Conservation (phyloP, 2,888 invertebrate species). For the Eupithecia pulchellata region DNA sequence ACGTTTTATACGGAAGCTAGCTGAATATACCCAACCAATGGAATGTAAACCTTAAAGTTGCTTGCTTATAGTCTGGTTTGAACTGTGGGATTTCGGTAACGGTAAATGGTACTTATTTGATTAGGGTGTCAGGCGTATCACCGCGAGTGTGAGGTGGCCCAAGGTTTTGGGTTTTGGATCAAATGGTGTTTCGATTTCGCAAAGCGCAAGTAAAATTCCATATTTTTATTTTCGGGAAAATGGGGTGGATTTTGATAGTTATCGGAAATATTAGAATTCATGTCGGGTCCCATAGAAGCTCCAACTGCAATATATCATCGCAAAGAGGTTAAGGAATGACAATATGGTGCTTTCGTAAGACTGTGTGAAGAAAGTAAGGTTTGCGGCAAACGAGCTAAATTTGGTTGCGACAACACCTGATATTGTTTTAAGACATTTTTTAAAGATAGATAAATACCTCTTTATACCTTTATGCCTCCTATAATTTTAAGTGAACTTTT, state of each 20-base stretch:
- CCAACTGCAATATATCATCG: constrained; percentile 76
- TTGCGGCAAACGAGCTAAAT: background rate
- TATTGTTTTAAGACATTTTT: background rate
- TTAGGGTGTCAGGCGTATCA: constrained; percentile 85
- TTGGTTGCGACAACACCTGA: background rate
- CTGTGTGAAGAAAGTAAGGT: background rate
- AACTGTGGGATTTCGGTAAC: constrained; percentile 54
- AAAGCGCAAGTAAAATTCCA: constrained; percentile 29
- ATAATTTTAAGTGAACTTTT: background rate
- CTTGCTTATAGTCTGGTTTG: constrained; percentile 50
- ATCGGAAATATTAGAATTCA: constrained; percentile 70
- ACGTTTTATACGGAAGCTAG: constrained; percentile 85
- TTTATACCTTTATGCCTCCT: too few species aligned
- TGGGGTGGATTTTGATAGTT: constrained; percentile 26
- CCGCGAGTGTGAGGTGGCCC: constrained; percentile 82
- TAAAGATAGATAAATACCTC: background rate
- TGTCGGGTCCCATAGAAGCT: constrained; percentile 70
- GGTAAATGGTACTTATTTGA: constrained; percentile 86
- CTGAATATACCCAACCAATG: constrained; percentile 54
- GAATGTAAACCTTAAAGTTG: constrained; percentile 59
- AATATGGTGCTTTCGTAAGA: constrained; percentile 58
- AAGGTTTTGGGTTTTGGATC: constrained; percentile 83
- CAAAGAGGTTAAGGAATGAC: constrained; percentile 72
- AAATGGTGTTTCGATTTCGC: constrained; percentile 82
- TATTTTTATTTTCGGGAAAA: constrained; percentile 34